Evolutionary conservation across 2,797 vertebrate species (phyloP).

Genomic region (Pteropus rufus): DNA sequence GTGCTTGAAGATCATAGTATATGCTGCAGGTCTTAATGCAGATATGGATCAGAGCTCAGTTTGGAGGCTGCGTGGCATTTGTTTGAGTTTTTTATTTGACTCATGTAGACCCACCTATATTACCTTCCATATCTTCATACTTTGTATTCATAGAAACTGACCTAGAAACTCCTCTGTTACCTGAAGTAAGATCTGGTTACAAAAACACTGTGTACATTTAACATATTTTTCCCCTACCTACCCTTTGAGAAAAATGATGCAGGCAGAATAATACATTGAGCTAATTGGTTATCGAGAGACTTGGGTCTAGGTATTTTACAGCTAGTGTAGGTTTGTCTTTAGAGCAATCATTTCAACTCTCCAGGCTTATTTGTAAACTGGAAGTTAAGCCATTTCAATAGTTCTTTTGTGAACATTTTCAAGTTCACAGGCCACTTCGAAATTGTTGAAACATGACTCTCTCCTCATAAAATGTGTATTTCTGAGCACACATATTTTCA

Average conservation of each 20-base stretch:
- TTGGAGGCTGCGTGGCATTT: not conserved
- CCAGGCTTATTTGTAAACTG: not conserved
- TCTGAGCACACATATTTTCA: not conserved
- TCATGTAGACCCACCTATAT: not conserved
- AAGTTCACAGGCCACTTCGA: not conserved
- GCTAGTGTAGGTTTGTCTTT: not conserved
- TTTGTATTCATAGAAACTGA: slow-evolving; percentile 9
- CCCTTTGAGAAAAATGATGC: not conserved
- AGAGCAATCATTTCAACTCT: not conserved
- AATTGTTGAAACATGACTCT: not conserved
- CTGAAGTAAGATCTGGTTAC: not conserved
- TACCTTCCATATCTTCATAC: not conserved
- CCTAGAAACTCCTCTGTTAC: not conserved
- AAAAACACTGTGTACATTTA: not conserved
- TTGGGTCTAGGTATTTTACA: not conserved
- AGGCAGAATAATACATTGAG: not conserved
- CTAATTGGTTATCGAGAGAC: not conserved
- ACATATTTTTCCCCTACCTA: not conserved
- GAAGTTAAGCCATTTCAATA: not conserved
- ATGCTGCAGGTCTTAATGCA: not conserved
- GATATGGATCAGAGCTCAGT: not conserved
- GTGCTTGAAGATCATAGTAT: not conserved
- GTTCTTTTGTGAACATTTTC: not conserved
- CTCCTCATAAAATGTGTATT: not conserved
- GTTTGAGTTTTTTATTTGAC: not conserved